Base-by-base conservation (phyloP, 1,140 invertebrate species). In the Arctopsyche grandis region DNA sequence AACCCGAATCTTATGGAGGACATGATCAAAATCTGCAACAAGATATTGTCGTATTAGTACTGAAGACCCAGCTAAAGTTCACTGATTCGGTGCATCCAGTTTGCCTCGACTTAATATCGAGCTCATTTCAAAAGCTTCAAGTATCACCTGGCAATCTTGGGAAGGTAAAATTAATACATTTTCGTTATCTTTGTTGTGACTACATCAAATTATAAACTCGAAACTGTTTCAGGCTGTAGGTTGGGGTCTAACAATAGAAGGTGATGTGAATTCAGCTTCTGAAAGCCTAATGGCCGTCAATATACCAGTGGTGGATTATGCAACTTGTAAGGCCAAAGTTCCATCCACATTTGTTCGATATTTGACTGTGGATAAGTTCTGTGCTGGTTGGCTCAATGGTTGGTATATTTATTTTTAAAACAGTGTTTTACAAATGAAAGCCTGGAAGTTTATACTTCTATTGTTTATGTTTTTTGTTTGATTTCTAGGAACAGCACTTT, bases 311-410 rank as follows among this genome's bases (percentile, higher is more conserved):
- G 26, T 78, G 7, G 66, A 70, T 66, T 78, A 78, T 21, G 22
- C 9, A 9, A 22, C 12, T 4, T 78, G 77, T 58, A 21, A 26
- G 5, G 56, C 5, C 5, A 56, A 29, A 1, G 26, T 78, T 14
- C 22, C 44, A 7, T 0, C 24, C 1, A 14, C 63, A 0, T 79
- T 79, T 21, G 5, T 1, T 7, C 1, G 60, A 63, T 79, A 69
- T 29, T 58, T 79, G 10, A 75, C 78, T 5, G 9, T 26, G 10
- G 78, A 79, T 29, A 79, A 79, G 24, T 52, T 75, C 19, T 79
- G 78, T 19, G 78, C 78, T n/a, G 78, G 73, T 4, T 79, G 71
- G 19, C 24, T 66, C 5, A 79, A 79, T 29, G 79, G 79, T 73
- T 66, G 24, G 12, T 46, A 46, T 46, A 46, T 46, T 7, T 46